A percentile compares a stretch with the other conserved stretches of the same genome.
Evolutionary conservation across 2,888 invertebrate species (phyloP).

Genomic region (Epinotia brunnichana): DNA sequence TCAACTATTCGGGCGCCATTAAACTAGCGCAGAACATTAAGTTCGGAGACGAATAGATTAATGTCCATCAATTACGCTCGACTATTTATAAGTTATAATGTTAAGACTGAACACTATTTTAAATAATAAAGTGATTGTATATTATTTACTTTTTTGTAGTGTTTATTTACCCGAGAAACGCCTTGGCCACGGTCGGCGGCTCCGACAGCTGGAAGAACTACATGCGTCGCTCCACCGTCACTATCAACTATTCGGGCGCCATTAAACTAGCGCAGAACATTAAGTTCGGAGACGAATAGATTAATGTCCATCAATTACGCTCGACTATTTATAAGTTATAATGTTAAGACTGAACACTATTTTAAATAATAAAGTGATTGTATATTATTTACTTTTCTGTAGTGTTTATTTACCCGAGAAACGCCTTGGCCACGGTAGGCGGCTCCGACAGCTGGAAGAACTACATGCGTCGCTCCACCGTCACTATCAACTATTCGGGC

Average conservation of each 20-base stretch:
- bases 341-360: slow-evolving; percentile 29
- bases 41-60: slow-evolving; percentile 85
- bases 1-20: slow-evolving; percentile 96
- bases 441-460: slow-evolving; percentile 99
- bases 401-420: slow-evolving; percentile 87
- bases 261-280: slow-evolving; percentile 98
- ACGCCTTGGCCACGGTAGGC: slow-evolving; percentile 97
- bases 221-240: slow-evolving; percentile 98
- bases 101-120: slow-evolving; percentile 31
- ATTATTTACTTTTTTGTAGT: no score
- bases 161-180: slow-evolving; percentile 90
- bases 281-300: slow-evolving; percentile 88
- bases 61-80: no score
- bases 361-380: not conserved
- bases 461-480: slow-evolving; percentile 98
- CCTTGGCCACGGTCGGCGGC: slow-evolving; percentile 97
- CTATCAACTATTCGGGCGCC: slow-evolving; percentile 97
- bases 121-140: not conserved
- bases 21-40: slow-evolving; percentile 99
- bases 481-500: slow-evolving; percentile 98
- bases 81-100: not conserved
- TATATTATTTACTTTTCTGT: no score
- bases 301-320: no score
- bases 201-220: slow-evolving; percentile 99
- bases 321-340: not conserved